Evolutionary conservation across 2,113 vertebrate genomes (phyloP), one percentile per base, ranked within the genome.

Genomic region (Cathartes aura): DNA sequence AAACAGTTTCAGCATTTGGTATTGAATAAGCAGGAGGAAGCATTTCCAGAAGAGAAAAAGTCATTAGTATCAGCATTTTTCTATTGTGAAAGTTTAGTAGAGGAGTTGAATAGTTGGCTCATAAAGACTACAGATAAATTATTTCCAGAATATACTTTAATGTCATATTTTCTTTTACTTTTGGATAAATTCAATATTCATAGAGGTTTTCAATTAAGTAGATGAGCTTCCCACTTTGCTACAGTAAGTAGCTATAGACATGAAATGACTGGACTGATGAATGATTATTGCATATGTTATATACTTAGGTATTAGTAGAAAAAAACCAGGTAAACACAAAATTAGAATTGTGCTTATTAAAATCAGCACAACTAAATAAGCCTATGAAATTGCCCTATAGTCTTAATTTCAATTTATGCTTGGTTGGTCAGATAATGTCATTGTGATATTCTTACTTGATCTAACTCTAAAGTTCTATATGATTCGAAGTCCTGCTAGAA

Each of bases 61-160:
- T 76, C 15, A 43, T 72, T 87, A 82, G 29, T 89, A 82, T 97
- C 70, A 96, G 52, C 9, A 30, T 81, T 93, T 88, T 94, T 95
- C 36, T 89, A 3, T 38, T 87, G 30, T 71, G 53, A 89, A 97
- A 93, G 32, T 86, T 95, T n/a, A 83, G 32, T 26, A 87, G 13
- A 63, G 16, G 55, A 92, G 63, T 82, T 93, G 60, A 59, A 72
- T 73, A 72, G 11, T 52, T 83, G 34, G 30, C 40, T 79, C 26
- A n/a, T 63, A 86, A 95, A 84, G 59, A 72, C 47, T 42, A 85
- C 9, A 71, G 30, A 60, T 30, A 64, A 62, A 74, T 56, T 74
- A 34, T 83, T 93, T 78, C 59, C 29, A 82, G 47, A 64, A 71
- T 53, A 80, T 56, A 48, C 11, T 97, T 95, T 63, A 78, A 70